These are phyloP conservation scores for Sturnira hondurensis DNA, from an alignment of 2,113 vertebrate species.

Conservation along the genomic window DNA sequence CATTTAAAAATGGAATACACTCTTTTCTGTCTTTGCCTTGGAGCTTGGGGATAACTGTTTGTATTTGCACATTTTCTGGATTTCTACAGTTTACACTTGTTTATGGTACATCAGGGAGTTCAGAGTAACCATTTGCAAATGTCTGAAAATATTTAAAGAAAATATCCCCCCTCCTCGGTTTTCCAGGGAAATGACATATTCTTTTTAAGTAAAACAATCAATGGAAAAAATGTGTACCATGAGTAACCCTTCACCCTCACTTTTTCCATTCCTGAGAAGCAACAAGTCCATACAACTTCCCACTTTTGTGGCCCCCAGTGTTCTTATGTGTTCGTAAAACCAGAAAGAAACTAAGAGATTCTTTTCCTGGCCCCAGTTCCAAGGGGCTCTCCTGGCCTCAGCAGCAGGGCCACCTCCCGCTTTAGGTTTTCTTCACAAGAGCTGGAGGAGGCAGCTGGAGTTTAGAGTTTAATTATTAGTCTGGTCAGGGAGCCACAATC, in stretches of 20 bases:
- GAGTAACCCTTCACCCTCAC: conserved; percentile 62
- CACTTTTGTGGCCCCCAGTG: background rate
- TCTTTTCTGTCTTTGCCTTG: conserved; percentile 52
- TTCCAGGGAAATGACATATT: conserved; percentile 70
- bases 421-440: conserved; percentile 20
- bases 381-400: background rate
- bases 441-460: background rate
- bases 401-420: background rate
- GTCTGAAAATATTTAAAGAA: conserved; percentile 61
- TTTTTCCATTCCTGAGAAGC: conserved; percentile 47
- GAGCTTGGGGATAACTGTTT: conserved; percentile 43
- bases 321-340: background rate
- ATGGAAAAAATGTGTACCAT: conserved; percentile 69
- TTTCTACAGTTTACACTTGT: conserved; percentile 66
- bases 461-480: conserved; percentile 42
- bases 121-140: conserved; percentile 54
- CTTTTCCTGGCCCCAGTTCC: background rate
- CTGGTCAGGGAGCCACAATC: background rate
- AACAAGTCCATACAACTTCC: background rate
- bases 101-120: conserved; percentile 43
- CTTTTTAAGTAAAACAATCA: conserved; percentile 62
- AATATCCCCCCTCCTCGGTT: conserved; percentile 30
- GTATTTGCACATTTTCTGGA: conserved; percentile 66
- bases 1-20: conserved; percentile 62
- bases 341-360: background rate